Percentiles rank a stretch among this genome's conserved stretches.
Evolutionary conservation across 2,888 invertebrate genomes (phyloP).

Genomic region (Eulithis prunata): DNA sequence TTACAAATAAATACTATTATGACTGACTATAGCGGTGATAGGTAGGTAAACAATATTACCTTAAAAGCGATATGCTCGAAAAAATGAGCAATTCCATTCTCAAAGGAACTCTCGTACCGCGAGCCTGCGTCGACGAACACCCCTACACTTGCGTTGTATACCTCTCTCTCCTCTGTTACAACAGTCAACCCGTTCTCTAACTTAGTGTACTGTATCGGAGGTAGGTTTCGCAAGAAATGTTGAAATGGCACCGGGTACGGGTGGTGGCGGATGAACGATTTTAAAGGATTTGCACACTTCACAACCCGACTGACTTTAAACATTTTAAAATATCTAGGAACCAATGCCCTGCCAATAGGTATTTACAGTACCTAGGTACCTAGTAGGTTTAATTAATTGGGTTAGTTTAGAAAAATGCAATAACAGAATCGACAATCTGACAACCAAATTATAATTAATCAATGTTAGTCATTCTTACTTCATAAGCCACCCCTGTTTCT

Average conservation of each 20-base stretch:
- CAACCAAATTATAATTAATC: too few relatives aligned
- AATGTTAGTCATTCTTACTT: too few relatives aligned
- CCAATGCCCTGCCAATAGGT: too few relatives aligned
- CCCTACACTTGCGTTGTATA: constrained; percentile 77
- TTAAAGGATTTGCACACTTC: constrained; percentile 8
- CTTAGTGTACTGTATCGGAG: constrained; percentile 90
- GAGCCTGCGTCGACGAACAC: constrained; percentile 68
- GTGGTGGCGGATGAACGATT: constrained; percentile 57
- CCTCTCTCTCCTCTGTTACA: constrained; percentile 96
- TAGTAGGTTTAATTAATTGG: too few relatives aligned
- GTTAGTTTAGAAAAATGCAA: too few relatives aligned
- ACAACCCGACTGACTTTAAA: constrained; percentile 8
- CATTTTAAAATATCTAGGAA: constrained; percentile 6
- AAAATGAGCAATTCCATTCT: constrained; percentile 71
- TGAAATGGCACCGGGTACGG: constrained; percentile 82
- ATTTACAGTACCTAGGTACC: background rate
- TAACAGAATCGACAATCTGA: too few relatives aligned
- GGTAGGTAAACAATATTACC: constrained; percentile 12
- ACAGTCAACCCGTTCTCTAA: constrained; percentile 93
- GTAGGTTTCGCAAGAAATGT: constrained; percentile 85
- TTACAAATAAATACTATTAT: too few relatives aligned
- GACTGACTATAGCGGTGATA: background rate
- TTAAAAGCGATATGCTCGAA: constrained; percentile 74
- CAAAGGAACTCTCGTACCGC: constrained; percentile 59
- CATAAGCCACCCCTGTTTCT: too few relatives aligned